phyloP scores from a whole-genome alignment of 2,888 invertebrate species.

The Drosophila longiperda region DNA sequence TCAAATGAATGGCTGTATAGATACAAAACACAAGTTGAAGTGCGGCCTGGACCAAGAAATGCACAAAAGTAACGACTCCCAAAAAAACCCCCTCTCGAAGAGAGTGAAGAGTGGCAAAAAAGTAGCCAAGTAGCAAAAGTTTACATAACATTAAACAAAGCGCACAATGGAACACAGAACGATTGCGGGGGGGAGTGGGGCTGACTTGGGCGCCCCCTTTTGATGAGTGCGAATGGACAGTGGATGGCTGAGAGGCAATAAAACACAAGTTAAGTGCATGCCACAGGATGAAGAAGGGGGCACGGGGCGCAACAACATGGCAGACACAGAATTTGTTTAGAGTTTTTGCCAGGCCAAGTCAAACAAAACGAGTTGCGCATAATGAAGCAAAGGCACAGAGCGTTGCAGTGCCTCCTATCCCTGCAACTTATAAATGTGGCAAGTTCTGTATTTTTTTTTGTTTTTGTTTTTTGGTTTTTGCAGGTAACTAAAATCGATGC shows the following conservation, averaged over 20 bases:
- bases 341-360: slow-evolving; percentile 62
- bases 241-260: slow-evolving; percentile 53
- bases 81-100: not conserved
- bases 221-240: slow-evolving; percentile 65
- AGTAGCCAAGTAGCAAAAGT: slow-evolving; percentile 74
- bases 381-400: slow-evolving; percentile 78
- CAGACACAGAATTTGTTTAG: slow-evolving; percentile 67
- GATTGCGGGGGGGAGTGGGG: slow-evolving; percentile 5
- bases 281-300: slow-evolving; percentile 4
- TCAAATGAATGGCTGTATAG: slow-evolving; percentile 75
- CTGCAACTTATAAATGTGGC: slow-evolving; percentile 36
- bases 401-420: slow-evolving; percentile 1
- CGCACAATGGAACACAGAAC: slow-evolving; percentile 64
- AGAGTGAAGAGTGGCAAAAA: slow-evolving; percentile 39
- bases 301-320: slow-evolving; percentile 22
- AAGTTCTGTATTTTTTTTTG: slow-evolving; percentile 19
- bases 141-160: slow-evolving; percentile 83
- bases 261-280: slow-evolving; percentile 67
- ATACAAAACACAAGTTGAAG: slow-evolving; percentile 66
- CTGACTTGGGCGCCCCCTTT: slow-evolving; percentile 52
- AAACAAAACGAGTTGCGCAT: slow-evolving; percentile 77
- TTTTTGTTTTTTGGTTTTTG: not conserved
- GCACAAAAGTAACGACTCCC: slow-evolving; percentile 42
- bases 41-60: slow-evolving; percentile 56
- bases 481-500: slow-evolving; percentile 59